phyloP scores from a whole-genome alignment of 1,140 invertebrate genomes.

The Pentalonia nigronervosa region DNA sequence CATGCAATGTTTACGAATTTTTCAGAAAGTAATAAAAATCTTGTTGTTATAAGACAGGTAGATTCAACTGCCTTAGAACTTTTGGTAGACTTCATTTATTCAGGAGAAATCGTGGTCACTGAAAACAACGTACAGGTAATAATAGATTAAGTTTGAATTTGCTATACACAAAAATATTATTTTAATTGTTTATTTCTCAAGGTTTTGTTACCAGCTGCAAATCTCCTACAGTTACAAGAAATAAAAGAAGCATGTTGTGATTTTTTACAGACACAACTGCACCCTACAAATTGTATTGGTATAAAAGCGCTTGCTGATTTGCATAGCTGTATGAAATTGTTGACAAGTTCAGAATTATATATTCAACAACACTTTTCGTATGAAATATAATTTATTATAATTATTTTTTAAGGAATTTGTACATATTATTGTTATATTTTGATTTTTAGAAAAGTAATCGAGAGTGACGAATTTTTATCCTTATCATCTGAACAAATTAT shows the following conservation, averaged over 20 bases:
- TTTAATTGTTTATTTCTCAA: constrained; percentile 49
- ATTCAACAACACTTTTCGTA: constrained; percentile 92
- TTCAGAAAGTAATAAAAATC: too few relatives aligned
- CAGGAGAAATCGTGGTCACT: constrained; percentile 86
- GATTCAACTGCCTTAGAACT: too few relatives aligned
- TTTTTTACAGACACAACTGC: constrained; percentile 89
- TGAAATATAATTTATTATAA: constrained; percentile 63
- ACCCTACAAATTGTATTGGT: constrained; percentile 93
- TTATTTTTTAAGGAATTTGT: background rate
- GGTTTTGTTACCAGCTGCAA: constrained; percentile 85
- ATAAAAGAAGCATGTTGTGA: constrained; percentile 92
- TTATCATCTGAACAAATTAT: too few relatives aligned
- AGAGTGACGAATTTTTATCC: too few relatives aligned
- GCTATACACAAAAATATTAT: background rate
- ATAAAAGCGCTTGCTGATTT: constrained; percentile 95
- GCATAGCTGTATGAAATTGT: constrained; percentile 87
- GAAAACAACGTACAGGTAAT: constrained; percentile 91
- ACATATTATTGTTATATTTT: too few relatives aligned
- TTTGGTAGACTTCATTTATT: constrained; percentile 86
- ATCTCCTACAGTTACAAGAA: constrained; percentile 88
- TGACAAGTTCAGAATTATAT: constrained; percentile 82
- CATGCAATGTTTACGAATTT: too few relatives aligned
- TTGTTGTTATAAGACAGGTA: too few relatives aligned
- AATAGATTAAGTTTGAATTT: constrained; percentile 29
- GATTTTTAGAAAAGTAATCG: too few relatives aligned